Base-by-base conservation (phyloP, 2,797 vertebrate species). In the Acrossocheilus wenchowensis region DNA sequence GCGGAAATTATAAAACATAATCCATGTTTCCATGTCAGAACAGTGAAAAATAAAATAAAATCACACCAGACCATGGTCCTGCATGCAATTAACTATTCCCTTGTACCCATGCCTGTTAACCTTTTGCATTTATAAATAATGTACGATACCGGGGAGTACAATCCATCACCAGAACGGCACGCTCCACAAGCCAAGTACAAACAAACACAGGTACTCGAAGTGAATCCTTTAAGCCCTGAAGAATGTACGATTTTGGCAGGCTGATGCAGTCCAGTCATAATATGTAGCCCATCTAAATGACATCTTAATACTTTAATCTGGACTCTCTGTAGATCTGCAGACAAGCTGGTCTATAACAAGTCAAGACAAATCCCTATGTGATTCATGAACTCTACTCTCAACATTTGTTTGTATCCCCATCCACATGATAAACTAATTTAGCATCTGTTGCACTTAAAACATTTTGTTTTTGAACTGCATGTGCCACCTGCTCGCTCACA, bases 41-140 rank as follows among this genome's bases (percentile, higher is more conserved):
- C 1, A 26, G 68, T 41, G 6, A 64, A 50, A 52, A 66, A 68
- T 19, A 41, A 34, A 72, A 26, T 30, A 10, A 68, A 36, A 72
- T 36, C 50, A 73, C 30, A 15, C 66, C 34, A 73, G 23, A 41
- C 54, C 57, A 39, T 30, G 78, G 34, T 62, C 57, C 48, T 39
- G 48, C 66, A 78, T 81, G 87, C 30, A 82, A 68, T 91, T 92
- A 89, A 79, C 78, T 80, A 48, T 86, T n/a, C 78, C 83, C 66
- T 86, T 90, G 91, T 83, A 89, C 86, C 85, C 78, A 26, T 48
- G 81, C 85, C 64, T 83, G 90, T 85, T 84, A 82, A 85, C 86
- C 86, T 75, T 86, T 88, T 86, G 39, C 89, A 89, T 75, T 80
- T 83, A 82, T 90, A 87, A 90, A 92, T 91, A 86, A 93, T 89